phyloP scores from a whole-genome alignment of 1,140 invertebrate species.

The Telenomus remus region DNA sequence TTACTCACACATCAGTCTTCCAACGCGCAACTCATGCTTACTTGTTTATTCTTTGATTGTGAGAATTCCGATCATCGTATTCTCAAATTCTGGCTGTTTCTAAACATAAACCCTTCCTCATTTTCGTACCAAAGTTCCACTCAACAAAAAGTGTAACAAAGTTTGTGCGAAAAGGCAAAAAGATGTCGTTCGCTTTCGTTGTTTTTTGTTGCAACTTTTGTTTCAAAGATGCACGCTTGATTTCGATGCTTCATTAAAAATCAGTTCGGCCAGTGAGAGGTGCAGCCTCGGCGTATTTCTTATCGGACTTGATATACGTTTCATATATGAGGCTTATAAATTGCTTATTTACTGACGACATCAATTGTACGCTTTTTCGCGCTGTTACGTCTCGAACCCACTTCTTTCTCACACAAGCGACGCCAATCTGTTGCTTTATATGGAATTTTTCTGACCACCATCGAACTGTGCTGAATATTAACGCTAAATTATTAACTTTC shows the following conservation, averaged over 20 bases:
- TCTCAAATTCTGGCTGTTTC: not conserved
- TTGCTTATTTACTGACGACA: constrained; percentile 35
- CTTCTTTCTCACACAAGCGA: constrained; percentile 9
- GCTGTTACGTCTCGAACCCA: constrained; percentile 5
- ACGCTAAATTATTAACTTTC: constrained; percentile 10
- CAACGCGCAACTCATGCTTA: constrained; percentile 14
- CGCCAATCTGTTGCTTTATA: constrained; percentile 24
- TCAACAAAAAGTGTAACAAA: constrained; percentile 16
- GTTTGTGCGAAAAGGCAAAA: not conserved
- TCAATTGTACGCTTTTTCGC: constrained; percentile 19
- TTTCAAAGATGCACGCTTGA: constrained; percentile 1
- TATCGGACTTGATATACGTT: constrained; percentile 13
- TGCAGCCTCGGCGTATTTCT: constrained; percentile 8
- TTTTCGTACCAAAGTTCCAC: not conserved
- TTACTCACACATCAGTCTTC: constrained; percentile 36
- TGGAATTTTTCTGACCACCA: constrained; percentile 10
- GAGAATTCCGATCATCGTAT: constrained; percentile 1
- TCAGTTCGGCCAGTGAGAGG: constrained; percentile 20
- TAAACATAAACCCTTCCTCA: not conserved
- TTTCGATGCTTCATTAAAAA: constrained; percentile 33
- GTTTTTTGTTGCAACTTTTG: constrained; percentile 26
- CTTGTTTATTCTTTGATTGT: constrained; percentile 12
- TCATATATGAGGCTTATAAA: constrained; percentile 28
- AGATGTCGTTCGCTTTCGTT: constrained; percentile 13
- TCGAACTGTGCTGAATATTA: constrained; percentile 7